Percentiles rank a stretch among this genome's conserved stretches.
These are phyloP conservation scores for Virgularia gustaviana DNA, from an alignment of 92 coral and sea anemone species.

Conservation along the genomic window DNA sequence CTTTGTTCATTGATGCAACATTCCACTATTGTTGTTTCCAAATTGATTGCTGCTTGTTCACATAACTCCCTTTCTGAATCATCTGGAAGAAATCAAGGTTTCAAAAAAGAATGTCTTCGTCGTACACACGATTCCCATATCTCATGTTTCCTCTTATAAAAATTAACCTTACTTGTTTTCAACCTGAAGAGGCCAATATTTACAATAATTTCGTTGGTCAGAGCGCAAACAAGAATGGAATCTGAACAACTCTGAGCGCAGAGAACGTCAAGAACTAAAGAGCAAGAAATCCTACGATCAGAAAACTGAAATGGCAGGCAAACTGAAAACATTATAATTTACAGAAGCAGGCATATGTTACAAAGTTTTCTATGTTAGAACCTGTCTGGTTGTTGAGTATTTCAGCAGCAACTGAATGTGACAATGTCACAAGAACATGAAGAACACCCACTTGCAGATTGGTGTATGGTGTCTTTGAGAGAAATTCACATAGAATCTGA, in stretches of 20 bases:
- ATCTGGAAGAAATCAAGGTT: slow-evolving; percentile 34
- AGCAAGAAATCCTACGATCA: too few species aligned
- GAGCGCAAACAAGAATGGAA: slow-evolving; percentile 66
- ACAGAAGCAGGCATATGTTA: background rate
- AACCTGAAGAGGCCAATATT: slow-evolving; percentile 70
- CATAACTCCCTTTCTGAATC: slow-evolving; percentile 53
- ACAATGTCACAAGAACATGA: slow-evolving; percentile 64
- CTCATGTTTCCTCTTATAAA: background rate
- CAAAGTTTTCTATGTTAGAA: too few species aligned
- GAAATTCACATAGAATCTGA: slow-evolving; percentile 76
- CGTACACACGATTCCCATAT: background rate
- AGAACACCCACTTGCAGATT: slow-evolving; percentile 68
- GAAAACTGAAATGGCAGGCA: too few species aligned
- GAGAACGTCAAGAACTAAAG: slow-evolving; percentile 81
- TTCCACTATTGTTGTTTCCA: slow-evolving; percentile 72
- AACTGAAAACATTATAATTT: too few species aligned
- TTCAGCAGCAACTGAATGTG: slow-evolving; percentile 70
- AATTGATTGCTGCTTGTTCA: slow-evolving; percentile 65
- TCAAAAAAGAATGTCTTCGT: background rate
- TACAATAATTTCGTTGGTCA: slow-evolving; percentile 67
- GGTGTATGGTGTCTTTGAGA: slow-evolving; percentile 66
- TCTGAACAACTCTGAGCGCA: slow-evolving; percentile 68
- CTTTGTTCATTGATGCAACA: slow-evolving; percentile 71
- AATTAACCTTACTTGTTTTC: slow-evolving; percentile 67
- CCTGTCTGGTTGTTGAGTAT: slow-evolving; percentile 67